phyloP scores from a whole-genome alignment of 2,888 invertebrate genomes.

The Dromius quadrimaculatus region DNA sequence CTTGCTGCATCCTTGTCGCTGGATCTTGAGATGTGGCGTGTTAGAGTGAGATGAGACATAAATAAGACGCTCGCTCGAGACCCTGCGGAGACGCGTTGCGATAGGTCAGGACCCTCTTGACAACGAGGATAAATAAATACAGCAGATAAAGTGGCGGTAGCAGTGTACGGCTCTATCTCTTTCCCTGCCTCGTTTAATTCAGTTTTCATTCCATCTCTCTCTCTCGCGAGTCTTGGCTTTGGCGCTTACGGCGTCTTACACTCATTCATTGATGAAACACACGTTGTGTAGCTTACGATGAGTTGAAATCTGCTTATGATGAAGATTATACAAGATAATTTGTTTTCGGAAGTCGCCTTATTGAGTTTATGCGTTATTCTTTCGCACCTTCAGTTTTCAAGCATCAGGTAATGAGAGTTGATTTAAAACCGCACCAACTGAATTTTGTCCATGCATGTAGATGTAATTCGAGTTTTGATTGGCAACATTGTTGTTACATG shows the following conservation, averaged over 20 bases:
- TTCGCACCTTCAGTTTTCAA: no score
- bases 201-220: slow-evolving; percentile 26
- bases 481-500: no score
- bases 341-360: no score
- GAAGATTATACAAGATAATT: no score
- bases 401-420: no score
- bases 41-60: neutral
- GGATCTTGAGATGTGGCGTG: neutral
- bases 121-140: slow-evolving; percentile 53
- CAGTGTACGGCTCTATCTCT: slow-evolving; percentile 36
- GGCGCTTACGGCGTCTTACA: slow-evolving; percentile 24
- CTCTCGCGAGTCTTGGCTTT: slow-evolving; percentile 4
- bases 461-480: no score
- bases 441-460: no score
- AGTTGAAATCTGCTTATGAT: no score
- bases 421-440: no score
- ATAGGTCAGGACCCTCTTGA: slow-evolving; percentile 48
- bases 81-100: slow-evolving; percentile 44
- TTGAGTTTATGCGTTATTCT: no score
- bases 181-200: slow-evolving; percentile 41
- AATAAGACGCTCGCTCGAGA: slow-evolving; percentile 38
- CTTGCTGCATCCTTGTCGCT: slow-evolving; percentile 10
- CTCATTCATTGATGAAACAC: slow-evolving; percentile 42
- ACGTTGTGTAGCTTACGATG: no score
- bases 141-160: slow-evolving; percentile 52